Conservation (phyloP, 2,797 vertebrate species). For the Liasis olivaceus region DNA sequence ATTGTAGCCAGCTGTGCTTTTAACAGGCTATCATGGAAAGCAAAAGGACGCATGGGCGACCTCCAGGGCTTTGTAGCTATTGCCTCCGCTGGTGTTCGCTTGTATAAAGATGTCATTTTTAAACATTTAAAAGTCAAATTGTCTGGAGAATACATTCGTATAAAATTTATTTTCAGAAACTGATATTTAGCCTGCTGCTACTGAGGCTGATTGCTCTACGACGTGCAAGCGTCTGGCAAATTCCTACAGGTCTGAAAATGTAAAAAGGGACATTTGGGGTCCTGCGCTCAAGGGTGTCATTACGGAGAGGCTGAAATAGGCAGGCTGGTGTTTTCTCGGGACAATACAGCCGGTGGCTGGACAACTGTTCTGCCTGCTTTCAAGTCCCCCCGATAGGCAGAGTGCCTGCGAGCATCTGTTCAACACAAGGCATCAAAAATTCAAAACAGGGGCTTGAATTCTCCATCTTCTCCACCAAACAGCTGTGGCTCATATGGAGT, state of each 20-base stretch:
- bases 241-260: constrained; percentile 73
- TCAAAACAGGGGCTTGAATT: background rate
- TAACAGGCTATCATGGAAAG: constrained; percentile 63
- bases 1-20: constrained; percentile 59
- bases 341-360: constrained; percentile 60
- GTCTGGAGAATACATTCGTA: constrained; percentile 72
- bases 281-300: constrained; percentile 64
- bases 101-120: constrained; percentile 72
- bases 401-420: too few species aligned
- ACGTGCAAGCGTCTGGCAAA: constrained; percentile 69
- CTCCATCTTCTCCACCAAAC: background rate
- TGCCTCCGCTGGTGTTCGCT: constrained; percentile 62
- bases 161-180: constrained; percentile 77
- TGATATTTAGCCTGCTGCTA: constrained; percentile 70
- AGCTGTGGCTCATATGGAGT: background rate
- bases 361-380: constrained; percentile 57
- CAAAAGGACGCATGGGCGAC: constrained; percentile 58
- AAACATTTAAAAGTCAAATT: constrained; percentile 78
- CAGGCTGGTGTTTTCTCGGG: constrained; percentile 66
- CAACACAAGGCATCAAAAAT: background rate
- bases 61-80: constrained; percentile 60
- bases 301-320: constrained; percentile 70
- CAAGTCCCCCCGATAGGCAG: constrained; percentile 54
- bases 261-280: constrained; percentile 71
- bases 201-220: constrained; percentile 70